phyloP scores from a whole-genome alignment of 2,113 vertebrate genomes.

The Triplophysa rosa region DNA sequence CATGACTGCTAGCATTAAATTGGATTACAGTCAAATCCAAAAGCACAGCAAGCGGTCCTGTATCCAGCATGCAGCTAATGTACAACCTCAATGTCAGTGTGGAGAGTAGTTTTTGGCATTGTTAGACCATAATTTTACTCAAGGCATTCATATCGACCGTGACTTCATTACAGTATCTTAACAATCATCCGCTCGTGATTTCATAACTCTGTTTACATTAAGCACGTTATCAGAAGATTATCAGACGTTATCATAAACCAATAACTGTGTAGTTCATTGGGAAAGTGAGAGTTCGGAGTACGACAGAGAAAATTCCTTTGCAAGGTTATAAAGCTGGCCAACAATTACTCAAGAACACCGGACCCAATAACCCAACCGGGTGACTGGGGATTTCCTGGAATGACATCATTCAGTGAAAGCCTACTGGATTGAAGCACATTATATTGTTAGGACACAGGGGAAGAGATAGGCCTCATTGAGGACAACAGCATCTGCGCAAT shows the following conservation, averaged over 20 bases:
- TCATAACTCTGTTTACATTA: neutral
- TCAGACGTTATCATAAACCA: neutral
- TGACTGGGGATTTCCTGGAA: slow-evolving; percentile 29
- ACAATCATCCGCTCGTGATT: neutral
- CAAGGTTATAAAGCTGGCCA: neutral
- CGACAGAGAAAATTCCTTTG: neutral
- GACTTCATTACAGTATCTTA: neutral
- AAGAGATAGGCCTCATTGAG: slow-evolving; percentile 41
- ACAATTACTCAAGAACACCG: neutral
- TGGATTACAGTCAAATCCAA: slow-evolving; percentile 30
- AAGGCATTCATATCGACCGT: neutral
- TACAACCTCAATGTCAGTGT: neutral
- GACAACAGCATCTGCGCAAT: slow-evolving; percentile 31
- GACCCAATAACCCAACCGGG: neutral
- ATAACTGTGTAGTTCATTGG: neutral
- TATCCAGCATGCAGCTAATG: neutral
- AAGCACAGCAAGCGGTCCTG: neutral
- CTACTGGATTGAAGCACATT: slow-evolving; percentile 55
- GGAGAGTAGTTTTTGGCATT: neutral
- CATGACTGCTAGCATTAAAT: slow-evolving; percentile 34
- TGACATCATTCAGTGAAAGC: slow-evolving; percentile 54
- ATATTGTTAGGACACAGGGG: slow-evolving; percentile 19
- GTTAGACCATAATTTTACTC: neutral
- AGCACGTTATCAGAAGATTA: neutral
- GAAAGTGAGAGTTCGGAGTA: neutral